Conservation (phyloP, 2,888 invertebrate species). For the Coenonympha arcania region DNA sequence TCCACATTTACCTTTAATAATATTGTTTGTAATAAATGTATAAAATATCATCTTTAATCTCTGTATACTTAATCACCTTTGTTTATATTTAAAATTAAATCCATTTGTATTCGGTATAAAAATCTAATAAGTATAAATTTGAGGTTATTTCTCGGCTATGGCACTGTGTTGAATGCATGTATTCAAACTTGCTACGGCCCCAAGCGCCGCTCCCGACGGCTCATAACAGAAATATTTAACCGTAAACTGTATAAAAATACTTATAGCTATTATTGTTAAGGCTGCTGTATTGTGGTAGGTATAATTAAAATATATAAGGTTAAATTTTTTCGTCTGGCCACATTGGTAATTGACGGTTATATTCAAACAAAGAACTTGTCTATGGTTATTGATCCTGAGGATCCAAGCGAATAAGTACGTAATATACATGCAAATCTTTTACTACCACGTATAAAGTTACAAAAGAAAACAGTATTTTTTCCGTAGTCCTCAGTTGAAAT, state of each 20-base stretch:
- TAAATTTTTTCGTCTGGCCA: conserved; percentile 29
- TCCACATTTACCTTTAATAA: conserved; percentile 70
- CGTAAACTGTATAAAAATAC: conserved; percentile 70
- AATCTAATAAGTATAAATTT: conserved; percentile 74
- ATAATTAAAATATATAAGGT: conserved; percentile 33
- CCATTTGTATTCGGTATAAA: conserved; percentile 74
- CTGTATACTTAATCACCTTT: conserved; percentile 75
- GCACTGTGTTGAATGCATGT: conserved; percentile 63
- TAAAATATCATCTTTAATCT: conserved; percentile 75
- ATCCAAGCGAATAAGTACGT: background rate
- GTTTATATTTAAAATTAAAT: conserved; percentile 75
- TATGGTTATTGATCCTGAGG: background rate
- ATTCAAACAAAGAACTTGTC: conserved; percentile 13
- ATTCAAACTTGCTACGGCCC: conserved; percentile 64
- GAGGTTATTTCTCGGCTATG: conserved; percentile 71
- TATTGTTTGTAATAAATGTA: conserved; percentile 75
- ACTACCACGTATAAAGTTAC: background rate
- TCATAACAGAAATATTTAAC: conserved; percentile 40
- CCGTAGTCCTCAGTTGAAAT: conserved; percentile 1
- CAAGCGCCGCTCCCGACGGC: conserved; percentile 39
- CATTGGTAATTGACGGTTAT: conserved; percentile 17
- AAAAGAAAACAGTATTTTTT: background rate
- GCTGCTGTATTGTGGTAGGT: conserved; percentile 53
- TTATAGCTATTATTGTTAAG: conserved; percentile 72
- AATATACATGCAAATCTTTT: background rate